Conservation (phyloP, 2,113 vertebrate genomes). For the Pelecanus crispus region DNA sequence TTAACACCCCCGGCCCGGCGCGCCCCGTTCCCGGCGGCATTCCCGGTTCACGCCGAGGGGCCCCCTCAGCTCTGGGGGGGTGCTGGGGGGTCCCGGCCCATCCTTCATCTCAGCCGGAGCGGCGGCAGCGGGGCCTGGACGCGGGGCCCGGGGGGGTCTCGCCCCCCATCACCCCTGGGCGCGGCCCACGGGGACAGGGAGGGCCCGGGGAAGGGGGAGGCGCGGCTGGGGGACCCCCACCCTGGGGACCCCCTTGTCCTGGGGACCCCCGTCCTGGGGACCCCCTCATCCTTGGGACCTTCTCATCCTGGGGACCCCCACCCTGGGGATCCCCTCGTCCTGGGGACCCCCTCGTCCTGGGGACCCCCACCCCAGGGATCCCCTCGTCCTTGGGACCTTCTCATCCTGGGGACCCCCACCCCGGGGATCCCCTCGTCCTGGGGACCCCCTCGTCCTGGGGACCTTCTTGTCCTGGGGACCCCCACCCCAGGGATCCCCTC, state of each 20-base stretch:
- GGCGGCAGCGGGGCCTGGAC: neutral
- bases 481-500: neutral
- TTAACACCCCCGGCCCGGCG: too few species aligned
- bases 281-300: too few species aligned
- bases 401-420: neutral
- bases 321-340: neutral
- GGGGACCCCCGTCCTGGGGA: neutral
- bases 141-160: too few species aligned
- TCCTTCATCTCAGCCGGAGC: conserved; percentile 31
- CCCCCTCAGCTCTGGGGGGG: too few species aligned
- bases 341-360: too few species aligned
- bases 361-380: neutral
- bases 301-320: neutral
- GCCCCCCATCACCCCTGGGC: neutral
- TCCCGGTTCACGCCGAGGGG: too few species aligned
- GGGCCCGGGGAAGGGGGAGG: neutral
- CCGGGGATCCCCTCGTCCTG: neutral
- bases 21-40: too few species aligned
- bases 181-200: neutral
- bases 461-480: neutral
- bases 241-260: neutral
- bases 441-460: neutral
- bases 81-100: neutral
- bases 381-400: too few species aligned
- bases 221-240: neutral